Conservation (phyloP, 2,888 invertebrate species). For the Blastobasis adustella region DNA sequence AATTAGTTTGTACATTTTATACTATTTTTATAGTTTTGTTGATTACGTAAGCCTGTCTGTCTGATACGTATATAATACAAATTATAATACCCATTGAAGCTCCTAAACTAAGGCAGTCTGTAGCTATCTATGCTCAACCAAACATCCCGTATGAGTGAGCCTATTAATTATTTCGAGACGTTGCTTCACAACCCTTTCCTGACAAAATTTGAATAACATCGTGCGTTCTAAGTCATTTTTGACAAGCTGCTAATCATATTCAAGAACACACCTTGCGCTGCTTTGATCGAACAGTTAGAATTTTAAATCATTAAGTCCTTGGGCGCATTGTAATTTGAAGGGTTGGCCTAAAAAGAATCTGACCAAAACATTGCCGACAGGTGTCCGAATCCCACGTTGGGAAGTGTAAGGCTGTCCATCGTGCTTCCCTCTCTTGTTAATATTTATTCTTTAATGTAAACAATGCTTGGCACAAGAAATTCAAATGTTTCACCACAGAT, state of each 20-base stretch:
- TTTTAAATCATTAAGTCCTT: slow-evolving; percentile 53
- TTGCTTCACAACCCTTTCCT: slow-evolving; percentile 53
- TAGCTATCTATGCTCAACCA: no score
- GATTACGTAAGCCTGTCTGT: no score
- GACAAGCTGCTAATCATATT: slow-evolving; percentile 75
- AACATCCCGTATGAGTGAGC: not conserved
- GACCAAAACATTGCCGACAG: slow-evolving; percentile 42
- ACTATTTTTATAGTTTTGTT: no score
- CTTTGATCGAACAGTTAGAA: slow-evolving; percentile 52
- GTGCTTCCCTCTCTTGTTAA: no score
- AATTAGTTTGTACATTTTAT: no score
- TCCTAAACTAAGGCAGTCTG: no score
- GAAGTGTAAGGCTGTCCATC: not conserved
- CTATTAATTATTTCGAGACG: slow-evolving; percentile 33
- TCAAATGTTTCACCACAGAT: no score
- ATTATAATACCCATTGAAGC: no score
- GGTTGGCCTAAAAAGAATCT: slow-evolving; percentile 50
- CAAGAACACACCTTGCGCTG: slow-evolving; percentile 66
- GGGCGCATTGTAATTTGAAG: slow-evolving; percentile 50
- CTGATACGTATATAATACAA: no score
- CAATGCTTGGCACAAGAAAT: no score
- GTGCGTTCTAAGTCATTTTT: slow-evolving; percentile 59
- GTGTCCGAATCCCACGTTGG: slow-evolving; percentile 16
- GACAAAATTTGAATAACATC: slow-evolving; percentile 62
- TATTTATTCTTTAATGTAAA: no score